These are phyloP conservation scores for rabbit (Oryctolagus cuniculus) DNA, from an alignment of 2,113 vertebrate genomes.

Conservation along the genomic window mOryCun1.1 NC_091435.1:105118501-105119000, in stretches of 20 bases:
- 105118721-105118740: background rate
- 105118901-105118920: slow-evolving; percentile 28
- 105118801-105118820: background rate
- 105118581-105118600: too few relatives aligned
- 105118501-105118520: too few relatives aligned
- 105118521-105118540: too few relatives aligned
- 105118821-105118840: background rate
- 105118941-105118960: background rate
- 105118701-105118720: background rate
- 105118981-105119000: background rate
- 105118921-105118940: background rate
- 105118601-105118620: too few relatives aligned
- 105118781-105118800: background rate
- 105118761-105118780: background rate
- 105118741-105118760: background rate
- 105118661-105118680: too few relatives aligned
- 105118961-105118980: slow-evolving; percentile 51
- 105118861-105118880: background rate
- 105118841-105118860: background rate
- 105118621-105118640: background rate
- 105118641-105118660: too few relatives aligned
- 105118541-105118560: too few relatives aligned
- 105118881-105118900: background rate
- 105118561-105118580: too few relatives aligned
- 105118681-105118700: background rate